Evolutionary conservation across 1,140 invertebrate species (phyloP).

Genomic region (Grapholita molesta): DNA sequence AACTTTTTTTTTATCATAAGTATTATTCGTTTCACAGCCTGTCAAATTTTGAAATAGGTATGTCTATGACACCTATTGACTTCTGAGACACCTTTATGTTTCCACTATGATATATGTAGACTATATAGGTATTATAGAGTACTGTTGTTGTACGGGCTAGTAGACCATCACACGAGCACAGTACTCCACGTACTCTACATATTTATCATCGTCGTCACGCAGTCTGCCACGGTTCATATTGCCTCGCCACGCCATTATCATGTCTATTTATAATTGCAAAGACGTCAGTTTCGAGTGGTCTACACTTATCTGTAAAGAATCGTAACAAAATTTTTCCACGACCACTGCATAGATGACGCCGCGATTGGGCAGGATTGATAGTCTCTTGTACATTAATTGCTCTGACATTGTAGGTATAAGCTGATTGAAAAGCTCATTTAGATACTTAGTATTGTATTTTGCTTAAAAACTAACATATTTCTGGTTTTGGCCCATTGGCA

Average conservation of each 20-base stretch:
- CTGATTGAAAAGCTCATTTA: not conserved
- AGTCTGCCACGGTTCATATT: constrained; percentile 2
- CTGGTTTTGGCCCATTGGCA: not conserved
- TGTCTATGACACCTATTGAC: too few relatives aligned
- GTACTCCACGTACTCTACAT: not conserved
- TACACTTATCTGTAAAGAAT: not conserved
- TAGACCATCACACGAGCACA: not conserved
- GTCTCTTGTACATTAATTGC: not conserved
- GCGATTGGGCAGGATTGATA: constrained; percentile 1
- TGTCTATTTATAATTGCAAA: not conserved
- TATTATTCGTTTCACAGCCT: too few relatives aligned
- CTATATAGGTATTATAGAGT: too few relatives aligned
- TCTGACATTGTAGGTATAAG: not conserved
- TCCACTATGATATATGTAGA: too few relatives aligned
- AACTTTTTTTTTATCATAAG: too few relatives aligned
- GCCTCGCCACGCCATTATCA: not conserved
- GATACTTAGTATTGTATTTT: not conserved
- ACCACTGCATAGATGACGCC: not conserved
- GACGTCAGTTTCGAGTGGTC: not conserved
- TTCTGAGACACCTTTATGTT: too few relatives aligned
- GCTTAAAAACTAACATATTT: too few relatives aligned
- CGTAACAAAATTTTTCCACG: not conserved
- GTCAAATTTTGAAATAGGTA: too few relatives aligned
- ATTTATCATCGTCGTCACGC: not conserved
- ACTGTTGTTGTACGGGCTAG: not conserved